Evolutionary conservation across 2,888 invertebrate genomes (phyloP).

Genomic region (Phalera bucephala): DNA sequence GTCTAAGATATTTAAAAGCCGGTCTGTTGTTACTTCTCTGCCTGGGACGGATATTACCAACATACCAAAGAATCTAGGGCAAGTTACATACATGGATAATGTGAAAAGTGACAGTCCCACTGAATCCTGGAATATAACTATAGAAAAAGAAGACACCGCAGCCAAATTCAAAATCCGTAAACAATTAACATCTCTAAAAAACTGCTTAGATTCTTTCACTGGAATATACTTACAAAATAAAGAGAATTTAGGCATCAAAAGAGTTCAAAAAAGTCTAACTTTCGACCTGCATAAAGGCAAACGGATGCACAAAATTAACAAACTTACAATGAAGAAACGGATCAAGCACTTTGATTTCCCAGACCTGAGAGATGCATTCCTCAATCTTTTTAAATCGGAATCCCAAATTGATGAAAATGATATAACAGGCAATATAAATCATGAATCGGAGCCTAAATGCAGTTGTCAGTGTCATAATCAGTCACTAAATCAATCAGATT

Average conservation of each 20-base stretch:
- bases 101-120: slow-evolving; percentile 45
- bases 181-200: slow-evolving; percentile 56
- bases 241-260: slow-evolving; percentile 19
- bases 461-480: slow-evolving; percentile 52
- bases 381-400: slow-evolving; percentile 52
- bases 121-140: slow-evolving; percentile 60
- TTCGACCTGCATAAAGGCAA: slow-evolving; percentile 40
- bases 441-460: slow-evolving; percentile 34
- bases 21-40: slow-evolving; percentile 44
- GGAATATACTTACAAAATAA: slow-evolving; percentile 42
- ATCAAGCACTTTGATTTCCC: slow-evolving; percentile 68
- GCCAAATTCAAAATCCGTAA: slow-evolving; percentile 57
- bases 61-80: slow-evolving; percentile 39
- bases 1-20: slow-evolving; percentile 61
- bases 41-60: slow-evolving; percentile 41
- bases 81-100: slow-evolving; percentile 41
- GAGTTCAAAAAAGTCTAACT: slow-evolving; percentile 29
- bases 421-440: slow-evolving; percentile 9
- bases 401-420: slow-evolving; percentile 30
- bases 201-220: slow-evolving; percentile 55
- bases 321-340: slow-evolving; percentile 57
- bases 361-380: slow-evolving; percentile 62
- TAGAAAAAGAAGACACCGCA: slow-evolving; percentile 56
- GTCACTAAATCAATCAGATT: slow-evolving; percentile 43
- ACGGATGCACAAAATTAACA: slow-evolving; percentile 33